phyloP scores from a whole-genome alignment of 2,888 invertebrate species.

The Orchestes rusci region DNA sequence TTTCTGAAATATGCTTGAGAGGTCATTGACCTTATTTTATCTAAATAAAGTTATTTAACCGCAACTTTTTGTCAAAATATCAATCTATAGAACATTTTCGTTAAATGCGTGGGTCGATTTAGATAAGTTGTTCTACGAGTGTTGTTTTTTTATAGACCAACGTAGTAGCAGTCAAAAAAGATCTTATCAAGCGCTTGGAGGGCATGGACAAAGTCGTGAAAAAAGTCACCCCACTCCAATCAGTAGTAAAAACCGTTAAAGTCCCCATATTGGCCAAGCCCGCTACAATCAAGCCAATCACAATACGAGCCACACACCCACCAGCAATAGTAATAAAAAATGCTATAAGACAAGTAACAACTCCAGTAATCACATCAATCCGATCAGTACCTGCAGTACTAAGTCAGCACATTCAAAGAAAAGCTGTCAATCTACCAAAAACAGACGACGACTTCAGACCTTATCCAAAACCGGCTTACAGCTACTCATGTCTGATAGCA shows the following conservation, averaged over 20 bases:
- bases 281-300: slow-evolving; percentile 36
- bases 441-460: slow-evolving; percentile 50
- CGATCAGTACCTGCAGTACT: slow-evolving; percentile 29
- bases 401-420: slow-evolving; percentile 16
- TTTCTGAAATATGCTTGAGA: too few relatives aligned
- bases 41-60: too few relatives aligned
- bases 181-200: slow-evolving; percentile 54
- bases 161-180: slow-evolving; percentile 57
- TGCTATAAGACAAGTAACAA: slow-evolving; percentile 28
- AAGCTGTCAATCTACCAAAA: slow-evolving; percentile 23
- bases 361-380: slow-evolving; percentile 36
- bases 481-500: slow-evolving; percentile 95
- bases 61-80: too few relatives aligned
- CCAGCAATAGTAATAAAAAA: slow-evolving; percentile 26
- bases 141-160: slow-evolving; percentile 10
- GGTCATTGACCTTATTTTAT: too few relatives aligned
- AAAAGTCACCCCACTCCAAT: background rate
- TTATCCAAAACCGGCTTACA: slow-evolving; percentile 95
- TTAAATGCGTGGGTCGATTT: too few relatives aligned
- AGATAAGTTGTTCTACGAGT: too few relatives aligned
- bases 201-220: background rate
- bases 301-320: slow-evolving; percentile 27
- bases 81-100: too few relatives aligned
- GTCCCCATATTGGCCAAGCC: slow-evolving; percentile 39
- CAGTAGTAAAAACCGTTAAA: slow-evolving; percentile 37